Percentiles rank a stretch among this genome's conserved stretches.
Conservation (phyloP, 2,113 vertebrate genomes). For the Labrus mixtus region DNA sequence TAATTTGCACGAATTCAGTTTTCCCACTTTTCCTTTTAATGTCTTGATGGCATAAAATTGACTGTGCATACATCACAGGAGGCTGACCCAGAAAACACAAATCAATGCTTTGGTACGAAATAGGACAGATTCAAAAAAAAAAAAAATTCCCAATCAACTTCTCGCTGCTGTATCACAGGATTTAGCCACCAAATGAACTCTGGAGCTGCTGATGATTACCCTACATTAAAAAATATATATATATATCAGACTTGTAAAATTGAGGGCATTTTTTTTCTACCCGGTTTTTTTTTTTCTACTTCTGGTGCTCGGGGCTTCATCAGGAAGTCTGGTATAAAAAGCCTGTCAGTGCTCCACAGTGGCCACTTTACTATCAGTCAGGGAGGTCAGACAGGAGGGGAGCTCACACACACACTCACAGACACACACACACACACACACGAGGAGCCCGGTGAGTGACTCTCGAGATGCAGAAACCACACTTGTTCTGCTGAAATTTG, state of each 20-base stretch:
- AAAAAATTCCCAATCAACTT: no score
- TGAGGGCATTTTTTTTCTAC: constrained; percentile 8
- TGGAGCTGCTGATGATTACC: constrained; percentile 39
- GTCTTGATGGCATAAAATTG: constrained; percentile 10
- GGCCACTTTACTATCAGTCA: constrained; percentile 83
- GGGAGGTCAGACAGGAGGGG: constrained; percentile 74
- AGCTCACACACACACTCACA: constrained; percentile 57
- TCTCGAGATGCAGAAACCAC: constrained; percentile 14
- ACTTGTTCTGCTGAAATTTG: not conserved
- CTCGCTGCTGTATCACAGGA: constrained; percentile 20
- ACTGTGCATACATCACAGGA: constrained; percentile 25
- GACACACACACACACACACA: constrained; percentile 47
- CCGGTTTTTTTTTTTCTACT: not conserved
- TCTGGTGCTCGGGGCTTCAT: constrained; percentile 55
- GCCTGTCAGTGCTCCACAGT: constrained; percentile 81
- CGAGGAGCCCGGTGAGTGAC: constrained; percentile 66
- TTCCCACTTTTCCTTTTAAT: not conserved
- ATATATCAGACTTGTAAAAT: constrained; percentile 42
- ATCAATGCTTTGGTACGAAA: constrained; percentile 53
- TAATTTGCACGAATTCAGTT: constrained; percentile 7
- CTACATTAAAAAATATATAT: constrained; percentile 13
- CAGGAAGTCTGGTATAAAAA: constrained; percentile 77
- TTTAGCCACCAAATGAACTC: constrained; percentile 48
- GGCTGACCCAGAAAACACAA: constrained; percentile 61
- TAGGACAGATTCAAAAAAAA: constrained; percentile 14